phyloP scores from a whole-genome alignment of 1,140 invertebrate genomes.

The Scaptomyza pallida region DNA sequence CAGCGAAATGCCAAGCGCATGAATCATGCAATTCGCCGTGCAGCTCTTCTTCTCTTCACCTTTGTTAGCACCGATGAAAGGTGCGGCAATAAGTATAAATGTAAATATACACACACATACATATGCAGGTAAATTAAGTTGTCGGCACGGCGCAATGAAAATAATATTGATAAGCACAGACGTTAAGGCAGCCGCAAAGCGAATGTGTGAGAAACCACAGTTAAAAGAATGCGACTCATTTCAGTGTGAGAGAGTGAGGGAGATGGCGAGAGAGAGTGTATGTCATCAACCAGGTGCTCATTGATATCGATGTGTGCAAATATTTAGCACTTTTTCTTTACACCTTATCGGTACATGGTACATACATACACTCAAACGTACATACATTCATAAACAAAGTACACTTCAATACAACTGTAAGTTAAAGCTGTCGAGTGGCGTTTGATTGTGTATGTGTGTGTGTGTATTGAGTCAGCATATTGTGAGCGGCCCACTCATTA shows the following conservation, averaged over 20 bases:
- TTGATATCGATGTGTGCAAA: constrained; percentile 59
- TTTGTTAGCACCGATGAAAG: constrained; percentile 30
- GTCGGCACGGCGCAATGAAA: constrained; percentile 23
- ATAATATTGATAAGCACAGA: constrained; percentile 63
- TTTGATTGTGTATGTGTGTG: constrained; percentile 14
- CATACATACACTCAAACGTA: constrained; percentile 11
- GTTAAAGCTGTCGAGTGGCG: constrained; percentile 24
- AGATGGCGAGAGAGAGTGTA: constrained; percentile 1
- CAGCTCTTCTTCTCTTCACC: constrained; percentile 44
- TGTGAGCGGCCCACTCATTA: constrained; percentile 61
- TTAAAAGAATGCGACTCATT: constrained; percentile 31
- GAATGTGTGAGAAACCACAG: constrained; percentile 13
- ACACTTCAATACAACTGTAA: constrained; percentile 8
- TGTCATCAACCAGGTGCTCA: constrained; percentile 19
- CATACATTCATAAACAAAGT: constrained; percentile 3
- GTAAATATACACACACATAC: constrained; percentile 1
- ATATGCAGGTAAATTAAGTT: constrained; percentile 50
- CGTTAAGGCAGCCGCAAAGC: constrained; percentile 32
- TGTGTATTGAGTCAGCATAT: constrained; percentile 61
- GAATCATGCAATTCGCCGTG: constrained; percentile 61
- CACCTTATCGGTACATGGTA: constrained; percentile 56
- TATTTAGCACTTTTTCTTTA: constrained; percentile 54
- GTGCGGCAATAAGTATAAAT: constrained; percentile 54
- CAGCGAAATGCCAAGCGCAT: constrained; percentile 62
- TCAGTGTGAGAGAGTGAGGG: constrained; percentile 14